Evolutionary conservation across 2,797 vertebrate species (phyloP), one percentile per base, ranked within the genome.

Genomic region (Molossus alvarezi): DNA sequence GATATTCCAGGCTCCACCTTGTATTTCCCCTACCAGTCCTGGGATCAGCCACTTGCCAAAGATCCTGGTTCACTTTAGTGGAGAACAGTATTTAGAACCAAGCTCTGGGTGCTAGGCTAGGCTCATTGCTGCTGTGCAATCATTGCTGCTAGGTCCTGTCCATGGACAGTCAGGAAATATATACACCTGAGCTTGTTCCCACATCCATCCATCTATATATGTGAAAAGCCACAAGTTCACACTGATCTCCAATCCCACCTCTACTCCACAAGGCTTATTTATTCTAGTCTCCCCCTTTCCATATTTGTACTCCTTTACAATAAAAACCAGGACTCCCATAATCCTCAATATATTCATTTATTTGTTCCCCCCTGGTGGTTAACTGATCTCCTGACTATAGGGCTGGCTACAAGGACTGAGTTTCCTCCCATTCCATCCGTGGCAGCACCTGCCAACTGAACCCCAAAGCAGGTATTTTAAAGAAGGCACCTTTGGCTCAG

Each of bases 351-450:
- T 10, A 1, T 72, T 69, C 60, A 3, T 25, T 77, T 76, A 17
- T 21, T 41, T 60, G 57, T 79, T 90, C 15, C 6, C 23, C 48
- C 21, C 51, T 12, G 15, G 37, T 53, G 64, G 17, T n/a, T 67
- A 9, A 67, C 29, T 29, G 18, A 18, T 17, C 64, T n/a, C 64
- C n/a, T 67, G 64, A 17, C 62, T 27, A 15, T 29, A 12, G 62
- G 27, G 13, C 29, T 65, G 62, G 45, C 79, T 10, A 1, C 5
- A 9, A 72, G 8, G n/a, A 23, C 27, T 15, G n/a, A 33, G 27
- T n/a, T 60, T 62, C 60, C 25, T 65, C 21, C 23, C 48, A 14
- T 25, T 51, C 5, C 1, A 3, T 4, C 14, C 1, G 0, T 14
- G 20, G 27, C 21, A 18, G 11, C 69, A 73, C 45, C 67, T 64